These are phyloP conservation scores for Spatulosminthurus flaviceps DNA, from an alignment of 2,888 invertebrate species.

Conservation along the genomic window DNA sequence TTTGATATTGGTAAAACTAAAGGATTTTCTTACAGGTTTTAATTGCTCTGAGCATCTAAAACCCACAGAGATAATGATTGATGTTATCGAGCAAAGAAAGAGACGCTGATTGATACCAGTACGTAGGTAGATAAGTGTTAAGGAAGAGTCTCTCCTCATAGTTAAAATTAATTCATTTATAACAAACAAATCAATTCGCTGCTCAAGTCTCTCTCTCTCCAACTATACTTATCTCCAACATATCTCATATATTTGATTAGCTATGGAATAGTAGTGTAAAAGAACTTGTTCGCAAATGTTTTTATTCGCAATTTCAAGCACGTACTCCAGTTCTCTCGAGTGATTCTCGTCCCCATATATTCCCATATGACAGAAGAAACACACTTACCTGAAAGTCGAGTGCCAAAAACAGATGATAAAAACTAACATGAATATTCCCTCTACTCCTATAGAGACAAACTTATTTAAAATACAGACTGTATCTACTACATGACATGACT, in stretches of 20 bases:
- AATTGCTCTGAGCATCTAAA: not conserved
- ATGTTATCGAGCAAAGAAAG: not conserved
- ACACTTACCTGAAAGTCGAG: not conserved
- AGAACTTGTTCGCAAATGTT: conserved; percentile 18
- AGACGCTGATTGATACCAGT: conserved; percentile 14
- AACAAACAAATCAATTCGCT: conserved; percentile 9
- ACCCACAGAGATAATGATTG: conserved; percentile 8
- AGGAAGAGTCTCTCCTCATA: not conserved
- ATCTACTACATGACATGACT: too few species aligned
- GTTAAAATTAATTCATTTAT: conserved; percentile 13
- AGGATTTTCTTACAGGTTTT: not conserved
- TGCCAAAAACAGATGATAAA: not conserved
- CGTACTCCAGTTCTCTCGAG: conserved; percentile 13
- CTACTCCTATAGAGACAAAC: too few species aligned
- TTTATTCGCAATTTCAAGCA: not conserved
- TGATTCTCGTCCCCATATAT: not conserved
- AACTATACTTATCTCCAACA: not conserved
- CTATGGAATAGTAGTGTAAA: not conserved
- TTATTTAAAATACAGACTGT: too few species aligned
- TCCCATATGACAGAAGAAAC: not conserved
- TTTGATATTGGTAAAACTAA: not conserved
- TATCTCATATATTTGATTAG: not conserved
- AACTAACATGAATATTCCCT: not conserved
- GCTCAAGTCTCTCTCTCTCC: not conserved
- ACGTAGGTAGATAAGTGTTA: not conserved